Conservation (phyloP, 2,888 invertebrate genomes). For the Lucinisca nassula region DNA sequence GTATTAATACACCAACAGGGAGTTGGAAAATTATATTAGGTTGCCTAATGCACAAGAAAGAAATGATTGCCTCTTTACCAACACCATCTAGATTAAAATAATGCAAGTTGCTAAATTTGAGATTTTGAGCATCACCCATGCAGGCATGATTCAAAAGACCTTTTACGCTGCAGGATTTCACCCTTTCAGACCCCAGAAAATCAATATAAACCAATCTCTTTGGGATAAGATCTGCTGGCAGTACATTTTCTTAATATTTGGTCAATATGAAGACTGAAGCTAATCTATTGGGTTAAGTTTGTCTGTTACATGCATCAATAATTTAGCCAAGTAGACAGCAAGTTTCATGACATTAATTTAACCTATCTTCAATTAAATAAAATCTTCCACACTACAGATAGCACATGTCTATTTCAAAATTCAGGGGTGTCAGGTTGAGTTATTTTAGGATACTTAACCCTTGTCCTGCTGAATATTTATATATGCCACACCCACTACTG, state of each 20-base stretch:
- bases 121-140: background rate
- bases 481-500: too few relatives aligned
- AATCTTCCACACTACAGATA: too few relatives aligned
- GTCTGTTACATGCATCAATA: slow-evolving; percentile 20
- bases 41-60: slow-evolving; percentile 4
- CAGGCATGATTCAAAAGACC: background rate
- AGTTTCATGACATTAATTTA: background rate
- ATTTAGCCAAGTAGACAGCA: background rate
- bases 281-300: slow-evolving; percentile 17
- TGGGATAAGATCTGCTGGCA: background rate
- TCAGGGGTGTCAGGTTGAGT: too few relatives aligned
- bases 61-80: background rate
- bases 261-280: slow-evolving; percentile 12
- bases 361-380: too few relatives aligned
- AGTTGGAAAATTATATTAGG: background rate
- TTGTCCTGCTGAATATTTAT: too few relatives aligned
- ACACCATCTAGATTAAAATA: slow-evolving; percentile 1
- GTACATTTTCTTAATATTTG: slow-evolving; percentile 1
- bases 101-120: slow-evolving; percentile 1
- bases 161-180: background rate
- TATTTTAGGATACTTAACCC: too few relatives aligned
- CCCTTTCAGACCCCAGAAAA: slow-evolving; percentile 6
- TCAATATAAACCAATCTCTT: slow-evolving; percentile 24
- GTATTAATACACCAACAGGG: slow-evolving; percentile 5
- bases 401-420: too few relatives aligned